Evolutionary conservation across 2,113 vertebrate species (phyloP).

Genomic region (Oryzias melastigma): DNA sequence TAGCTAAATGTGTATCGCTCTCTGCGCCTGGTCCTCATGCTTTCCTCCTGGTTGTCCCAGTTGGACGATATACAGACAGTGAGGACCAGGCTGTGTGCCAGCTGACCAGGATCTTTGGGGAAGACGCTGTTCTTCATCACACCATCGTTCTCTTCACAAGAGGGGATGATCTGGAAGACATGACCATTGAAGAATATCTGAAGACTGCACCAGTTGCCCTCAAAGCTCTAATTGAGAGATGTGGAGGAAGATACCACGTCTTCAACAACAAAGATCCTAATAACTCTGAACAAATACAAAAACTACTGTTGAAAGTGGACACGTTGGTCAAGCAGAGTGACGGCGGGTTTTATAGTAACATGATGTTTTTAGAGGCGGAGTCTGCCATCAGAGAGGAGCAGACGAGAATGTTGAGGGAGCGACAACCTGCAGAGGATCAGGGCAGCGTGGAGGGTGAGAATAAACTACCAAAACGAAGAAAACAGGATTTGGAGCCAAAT

Average conservation of each 20-base stretch:
- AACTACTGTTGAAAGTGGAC: slow-evolving; percentile 69
- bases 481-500: slow-evolving; percentile 45
- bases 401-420: slow-evolving; percentile 56
- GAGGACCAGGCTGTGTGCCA: slow-evolving; percentile 58
- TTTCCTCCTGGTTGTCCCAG: slow-evolving; percentile 76
- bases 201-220: slow-evolving; percentile 58
- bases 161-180: slow-evolving; percentile 69
- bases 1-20: slow-evolving; percentile 71
- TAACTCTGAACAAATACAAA: slow-evolving; percentile 61
- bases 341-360: slow-evolving; percentile 66
- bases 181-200: slow-evolving; percentile 63
- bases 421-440: slow-evolving; percentile 26
- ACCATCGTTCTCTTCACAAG: slow-evolving; percentile 76
- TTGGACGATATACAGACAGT: slow-evolving; percentile 73
- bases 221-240: slow-evolving; percentile 64
- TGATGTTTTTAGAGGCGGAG: slow-evolving; percentile 67
- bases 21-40: slow-evolving; percentile 74
- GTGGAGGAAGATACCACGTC: slow-evolving; percentile 73
- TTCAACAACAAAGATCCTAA: slow-evolving; percentile 72
- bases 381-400: slow-evolving; percentile 70
- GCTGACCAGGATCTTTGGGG: slow-evolving; percentile 68
- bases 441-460: slow-evolving; percentile 3
- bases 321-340: slow-evolving; percentile 56
- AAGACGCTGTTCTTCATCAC: slow-evolving; percentile 64
- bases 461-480: slow-evolving; percentile 50